Conservation (phyloP, 2,113 vertebrate species). For the Genyomyrus donnyi region DNA sequence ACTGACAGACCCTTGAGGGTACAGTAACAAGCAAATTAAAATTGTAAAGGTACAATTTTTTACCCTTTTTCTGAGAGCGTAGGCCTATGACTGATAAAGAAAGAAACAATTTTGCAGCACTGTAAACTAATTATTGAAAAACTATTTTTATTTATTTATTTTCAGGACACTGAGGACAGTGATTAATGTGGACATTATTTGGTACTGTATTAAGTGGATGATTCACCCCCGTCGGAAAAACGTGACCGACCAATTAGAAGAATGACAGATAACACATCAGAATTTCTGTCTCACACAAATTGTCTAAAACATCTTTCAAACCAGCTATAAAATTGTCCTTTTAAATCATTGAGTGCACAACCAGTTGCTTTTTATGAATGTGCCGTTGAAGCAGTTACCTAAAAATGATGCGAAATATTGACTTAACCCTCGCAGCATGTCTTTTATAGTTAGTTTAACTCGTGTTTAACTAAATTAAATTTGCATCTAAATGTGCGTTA, state of each 20-base stretch:
- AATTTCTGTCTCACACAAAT: not conserved
- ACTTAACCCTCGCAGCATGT: not conserved
- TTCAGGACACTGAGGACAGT: not conserved
- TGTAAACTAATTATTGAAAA: not conserved
- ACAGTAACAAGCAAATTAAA: too few relatives aligned
- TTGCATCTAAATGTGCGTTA: not conserved
- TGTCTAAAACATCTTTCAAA: not conserved
- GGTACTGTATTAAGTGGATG: not conserved
- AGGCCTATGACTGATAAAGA: not conserved
- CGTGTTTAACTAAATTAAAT: not conserved
- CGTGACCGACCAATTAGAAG: not conserved
- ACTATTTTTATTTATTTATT: not conserved
- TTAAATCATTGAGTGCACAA: not conserved
- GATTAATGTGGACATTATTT: not conserved
- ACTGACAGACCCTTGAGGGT: too few relatives aligned
- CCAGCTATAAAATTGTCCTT: not conserved
- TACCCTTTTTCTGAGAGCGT: not conserved
- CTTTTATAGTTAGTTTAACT: not conserved
- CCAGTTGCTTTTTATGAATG: not conserved
- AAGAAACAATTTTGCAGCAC: not conserved
- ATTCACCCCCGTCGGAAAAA: not conserved
- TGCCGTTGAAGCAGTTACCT: not conserved
- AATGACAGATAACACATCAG: not conserved
- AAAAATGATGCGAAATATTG: not conserved
- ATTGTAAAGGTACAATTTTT: too few relatives aligned